Percentiles rank a stretch among this genome's conserved stretches.
These are phyloP conservation scores for Apeira syringaria DNA, from an alignment of 2,888 invertebrate genomes.

Conservation along the genomic window DNA sequence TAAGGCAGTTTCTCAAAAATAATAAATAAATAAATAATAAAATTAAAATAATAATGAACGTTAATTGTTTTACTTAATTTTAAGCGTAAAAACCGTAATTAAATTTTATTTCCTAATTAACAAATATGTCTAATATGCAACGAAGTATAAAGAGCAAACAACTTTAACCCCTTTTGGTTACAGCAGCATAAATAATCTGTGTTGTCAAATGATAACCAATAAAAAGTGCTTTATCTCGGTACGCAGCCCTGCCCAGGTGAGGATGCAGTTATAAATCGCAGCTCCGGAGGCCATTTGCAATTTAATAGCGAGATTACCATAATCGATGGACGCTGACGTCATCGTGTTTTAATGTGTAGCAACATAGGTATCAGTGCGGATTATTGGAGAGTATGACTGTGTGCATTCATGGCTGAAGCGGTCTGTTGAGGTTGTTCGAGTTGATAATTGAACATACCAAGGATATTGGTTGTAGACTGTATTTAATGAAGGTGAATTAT, in stretches of 20 bases:
- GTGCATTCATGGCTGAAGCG: too few species aligned
- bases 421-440: too few species aligned
- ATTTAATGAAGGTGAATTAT: too few species aligned
- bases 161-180: neutral
- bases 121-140: neutral
- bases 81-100: too few species aligned
- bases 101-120: neutral
- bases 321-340: slow-evolving; percentile 56
- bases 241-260: slow-evolving; percentile 21
- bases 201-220: slow-evolving; percentile 11
- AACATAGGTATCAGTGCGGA: neutral
- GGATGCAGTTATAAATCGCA: slow-evolving; percentile 46
- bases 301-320: slow-evolving; percentile 69
- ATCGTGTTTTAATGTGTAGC: slow-evolving; percentile 36
- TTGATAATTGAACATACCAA: too few species aligned
- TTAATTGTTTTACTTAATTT: too few species aligned
- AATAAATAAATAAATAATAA: too few species aligned
- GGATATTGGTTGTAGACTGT: too few species aligned
- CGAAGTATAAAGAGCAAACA: neutral
- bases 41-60: too few species aligned
- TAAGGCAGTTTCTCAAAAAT: too few species aligned
- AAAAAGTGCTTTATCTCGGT: slow-evolving; percentile 15
- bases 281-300: slow-evolving; percentile 61
- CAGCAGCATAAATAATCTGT: slow-evolving; percentile 9
- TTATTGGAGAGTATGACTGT: too few species aligned